Percentiles rank a stretch among this genome's conserved stretches.
Conservation (phyloP, 2,797 vertebrate species). For the Ctenosaura bakeri region DNA sequence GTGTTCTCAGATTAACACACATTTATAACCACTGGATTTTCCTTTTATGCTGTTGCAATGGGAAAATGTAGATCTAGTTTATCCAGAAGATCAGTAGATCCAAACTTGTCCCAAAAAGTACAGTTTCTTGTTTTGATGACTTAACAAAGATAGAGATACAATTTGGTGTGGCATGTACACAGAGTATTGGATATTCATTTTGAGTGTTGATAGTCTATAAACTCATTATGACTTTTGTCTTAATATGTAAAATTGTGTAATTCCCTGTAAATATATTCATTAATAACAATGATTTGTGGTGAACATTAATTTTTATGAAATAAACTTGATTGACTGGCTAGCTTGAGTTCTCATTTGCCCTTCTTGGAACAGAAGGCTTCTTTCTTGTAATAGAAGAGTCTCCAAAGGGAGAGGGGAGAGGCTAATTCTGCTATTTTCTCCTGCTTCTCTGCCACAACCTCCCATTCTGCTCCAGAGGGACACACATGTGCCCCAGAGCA, state of each 20-base stretch:
- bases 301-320: not conserved
- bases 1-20: not conserved
- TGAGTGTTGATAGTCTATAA: not conserved
- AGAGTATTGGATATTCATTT: not conserved
- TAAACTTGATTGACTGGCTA: not conserved
- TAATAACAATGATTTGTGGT: constrained; percentile 5
- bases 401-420: not conserved
- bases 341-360: not conserved
- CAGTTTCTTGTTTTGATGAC: not conserved
- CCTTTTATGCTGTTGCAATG: not conserved
- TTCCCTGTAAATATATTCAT: not conserved
- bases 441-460: not conserved
- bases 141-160: not conserved
- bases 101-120: constrained; percentile 3
- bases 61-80: constrained; percentile 15
- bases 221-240: not conserved
- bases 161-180: constrained; percentile 10
- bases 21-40: not conserved
- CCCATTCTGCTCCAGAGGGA: not conserved
- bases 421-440: not conserved
- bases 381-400: not conserved
- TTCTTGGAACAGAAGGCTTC: not conserved
- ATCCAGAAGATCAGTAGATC: not conserved
- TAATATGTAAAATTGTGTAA: not conserved
- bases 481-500: not conserved